Evolutionary conservation across 2,797 vertebrate genomes (phyloP), one percentile per base, ranked within the genome.

Genomic region (Tokudaia tokunoshimensis): DNA sequence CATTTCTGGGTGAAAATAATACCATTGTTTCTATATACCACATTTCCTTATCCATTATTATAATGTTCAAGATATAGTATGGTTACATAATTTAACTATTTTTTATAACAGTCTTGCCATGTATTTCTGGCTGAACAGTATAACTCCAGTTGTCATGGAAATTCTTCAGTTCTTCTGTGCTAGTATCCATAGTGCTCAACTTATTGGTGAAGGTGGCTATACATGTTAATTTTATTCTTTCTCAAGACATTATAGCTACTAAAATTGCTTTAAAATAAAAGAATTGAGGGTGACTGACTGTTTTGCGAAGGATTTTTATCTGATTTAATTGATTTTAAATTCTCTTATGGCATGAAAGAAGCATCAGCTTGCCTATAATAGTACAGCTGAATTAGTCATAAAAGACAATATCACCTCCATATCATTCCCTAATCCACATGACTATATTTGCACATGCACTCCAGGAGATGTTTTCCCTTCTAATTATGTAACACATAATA

Each of bases 401-500:
- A 91, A 93, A 22, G 20, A 72, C 31, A 81, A 13, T 78, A 76
- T 82, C 15, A 55, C 89, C 29, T 91, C 47, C 22, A 8, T 89
- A 52, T 94, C 13, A 7, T 91, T 2, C 11, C 2, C 29, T 37
- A 88, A 61, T 80, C 57, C 47, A 93, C 6, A 0, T 86, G 50
- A 12, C 26, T 81, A n/a, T 31, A 89, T 59, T 93, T 84, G 15
- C 13, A 61, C 22, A 24, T 24, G 8, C 3, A 75, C 97, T 97
- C 91, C 82, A 95, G 57, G 31, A 98, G 97, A 97, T 98, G 98
- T 97, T 97, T 97, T 96, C 91, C 95, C 88, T 97, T 96, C 98
- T 98, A 98, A 98, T 99, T 97, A 98, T 98, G 98, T 98, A 97
- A 97, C 98, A 97, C 96, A 96, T 88, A 98, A 98, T 98, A 98